These are phyloP conservation scores for Theristicus caerulescens DNA, from an alignment of 2,113 vertebrate genomes.

Conservation along the genomic window DNA sequence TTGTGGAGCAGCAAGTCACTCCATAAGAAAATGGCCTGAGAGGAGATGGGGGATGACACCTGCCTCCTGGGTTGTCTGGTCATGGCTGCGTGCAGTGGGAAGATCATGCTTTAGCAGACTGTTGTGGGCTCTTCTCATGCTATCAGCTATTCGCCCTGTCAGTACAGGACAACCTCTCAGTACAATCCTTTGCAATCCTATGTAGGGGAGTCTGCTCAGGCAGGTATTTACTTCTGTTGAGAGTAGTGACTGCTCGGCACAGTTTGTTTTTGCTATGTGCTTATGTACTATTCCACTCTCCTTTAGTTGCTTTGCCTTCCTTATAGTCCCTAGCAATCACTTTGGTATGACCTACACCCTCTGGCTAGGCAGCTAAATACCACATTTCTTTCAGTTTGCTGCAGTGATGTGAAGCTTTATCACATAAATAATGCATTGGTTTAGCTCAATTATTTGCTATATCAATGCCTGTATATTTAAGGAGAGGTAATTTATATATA, in stretches of 20 bases:
- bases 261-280: background rate
- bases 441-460: background rate
- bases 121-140: background rate
- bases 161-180: background rate
- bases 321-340: background rate
- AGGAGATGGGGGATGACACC: background rate
- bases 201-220: background rate
- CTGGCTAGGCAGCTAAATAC: background rate
- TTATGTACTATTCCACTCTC: background rate
- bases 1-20: background rate
- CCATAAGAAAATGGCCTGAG: background rate
- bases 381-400: background rate
- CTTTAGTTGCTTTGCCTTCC: background rate
- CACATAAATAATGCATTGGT: background rate
- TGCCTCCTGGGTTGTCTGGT: background rate
- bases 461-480: background rate
- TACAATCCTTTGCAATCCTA: background rate
- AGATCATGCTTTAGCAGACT: background rate
- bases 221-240: background rate
- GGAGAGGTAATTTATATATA: background rate
- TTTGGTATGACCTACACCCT: background rate
- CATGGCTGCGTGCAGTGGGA: background rate
- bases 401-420: background rate
- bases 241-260: background rate
- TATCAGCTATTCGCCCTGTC: background rate